Percentiles rank a stretch among this genome's conserved stretches.
phyloP scores from a whole-genome alignment of 2,113 vertebrate genomes.

The Lycaon pictus region DNA sequence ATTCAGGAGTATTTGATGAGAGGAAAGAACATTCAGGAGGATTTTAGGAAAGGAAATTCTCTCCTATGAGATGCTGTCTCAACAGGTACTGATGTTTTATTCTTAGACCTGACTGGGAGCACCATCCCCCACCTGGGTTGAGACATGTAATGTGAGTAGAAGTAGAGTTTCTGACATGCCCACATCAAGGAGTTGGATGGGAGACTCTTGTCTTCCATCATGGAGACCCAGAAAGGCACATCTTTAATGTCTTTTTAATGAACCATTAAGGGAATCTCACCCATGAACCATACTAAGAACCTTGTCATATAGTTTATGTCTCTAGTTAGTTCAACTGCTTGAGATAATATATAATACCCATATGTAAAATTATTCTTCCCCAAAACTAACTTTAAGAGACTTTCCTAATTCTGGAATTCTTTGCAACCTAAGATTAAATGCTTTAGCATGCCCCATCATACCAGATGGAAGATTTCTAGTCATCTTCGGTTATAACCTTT shows the following conservation, averaged over 20 bases:
- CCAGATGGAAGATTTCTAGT: not conserved
- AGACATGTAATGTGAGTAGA: not conserved
- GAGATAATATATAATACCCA: not conserved
- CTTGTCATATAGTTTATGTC: not conserved
- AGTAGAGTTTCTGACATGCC: not conserved
- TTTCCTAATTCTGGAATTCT: conserved; percentile 13
- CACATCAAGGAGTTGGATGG: too few species aligned
- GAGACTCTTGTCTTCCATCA: accelerated
- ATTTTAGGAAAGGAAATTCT: not conserved
- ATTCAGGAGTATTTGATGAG: not conserved
- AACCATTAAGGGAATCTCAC: not conserved
- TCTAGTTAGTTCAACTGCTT: not conserved
- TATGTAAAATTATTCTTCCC: conserved; percentile 6
- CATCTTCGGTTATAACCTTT: not conserved
- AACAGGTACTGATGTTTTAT: not conserved
- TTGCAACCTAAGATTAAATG: not conserved
- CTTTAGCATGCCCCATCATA: not conserved
- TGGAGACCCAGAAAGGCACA: not conserved
- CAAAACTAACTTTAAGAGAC: not conserved
- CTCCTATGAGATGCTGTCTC: not conserved
- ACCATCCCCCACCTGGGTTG: not conserved
- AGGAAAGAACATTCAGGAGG: not conserved
- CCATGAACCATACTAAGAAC: not conserved
- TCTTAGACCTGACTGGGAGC: not conserved
- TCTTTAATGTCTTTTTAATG: not conserved